Evolutionary conservation across 2,113 vertebrate species (phyloP), one percentile per base, ranked within the genome.

Genomic region (Cranoglanis bouderius): DNA sequence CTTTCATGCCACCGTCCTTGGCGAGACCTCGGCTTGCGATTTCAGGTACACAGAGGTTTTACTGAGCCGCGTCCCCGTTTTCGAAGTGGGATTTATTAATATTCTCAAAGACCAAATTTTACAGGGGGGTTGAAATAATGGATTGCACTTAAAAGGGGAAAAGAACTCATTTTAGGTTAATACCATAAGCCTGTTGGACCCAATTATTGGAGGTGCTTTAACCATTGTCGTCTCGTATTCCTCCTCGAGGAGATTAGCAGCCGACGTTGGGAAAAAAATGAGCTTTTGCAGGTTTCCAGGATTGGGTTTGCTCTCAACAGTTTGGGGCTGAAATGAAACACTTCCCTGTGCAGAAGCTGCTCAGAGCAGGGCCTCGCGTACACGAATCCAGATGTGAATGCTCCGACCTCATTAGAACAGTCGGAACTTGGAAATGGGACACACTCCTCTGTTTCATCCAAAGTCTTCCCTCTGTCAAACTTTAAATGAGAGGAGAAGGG

Each of bases 1-100:
- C 95, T 98, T 99, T 95, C 94, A 95, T 4, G 96, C 97, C 87
- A 94, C 97, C 2, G 94, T 99, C 93, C 97, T 99, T 61, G 97
- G 97, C 92, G 97, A 98, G 95, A 97, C 96, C 94, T 98, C 97
- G 95, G 95, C 95, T 87, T 95, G 95, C 88, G 92, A 83, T 97
- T 94, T 97, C 98, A 99, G 98, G 98, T 99, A 97, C 94, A 92
- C 92, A 88, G 92, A 91, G 92, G 92, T 94, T 95, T 94, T 93
- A 91, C 85, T 88, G 90, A 89, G 92, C 86, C 83, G 63, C 61
- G 89, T 91, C 86, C 92, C 92, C 93, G 90, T 92, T 94, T 93
- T 94, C 93, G 55, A 75, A 88, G 91, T 88, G 93, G 93, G 94
- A 94, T 93, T 95, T 96, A 96, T 96, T 96, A 95, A 95, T 95